Evolutionary conservation across 2,888 invertebrate species (phyloP).

Genomic region (Leistus spinibarbis): DNA sequence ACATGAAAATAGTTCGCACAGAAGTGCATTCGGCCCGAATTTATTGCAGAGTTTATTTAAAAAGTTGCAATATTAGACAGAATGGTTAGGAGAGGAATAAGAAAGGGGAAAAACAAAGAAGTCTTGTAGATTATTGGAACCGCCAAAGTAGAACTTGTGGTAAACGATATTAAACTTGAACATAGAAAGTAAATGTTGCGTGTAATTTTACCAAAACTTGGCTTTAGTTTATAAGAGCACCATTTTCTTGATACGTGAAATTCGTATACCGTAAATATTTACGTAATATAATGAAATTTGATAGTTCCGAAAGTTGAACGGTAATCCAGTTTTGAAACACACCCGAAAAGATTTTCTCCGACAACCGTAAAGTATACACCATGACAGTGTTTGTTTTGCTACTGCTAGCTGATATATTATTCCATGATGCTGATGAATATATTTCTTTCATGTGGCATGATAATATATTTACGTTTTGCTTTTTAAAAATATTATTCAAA

Average conservation of each 20-base stretch:
- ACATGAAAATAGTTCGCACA: slow-evolving; percentile 23
- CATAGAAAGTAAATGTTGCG: background rate
- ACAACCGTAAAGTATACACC: background rate
- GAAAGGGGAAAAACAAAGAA: too few species aligned
- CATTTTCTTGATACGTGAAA: background rate
- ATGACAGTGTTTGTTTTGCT: background rate
- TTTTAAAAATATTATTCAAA: slow-evolving; percentile 27
- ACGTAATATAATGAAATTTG: background rate
- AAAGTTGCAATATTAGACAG: slow-evolving; percentile 31
- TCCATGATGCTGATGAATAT: background rate
- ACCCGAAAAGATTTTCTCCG: background rate
- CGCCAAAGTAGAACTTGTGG: background rate
- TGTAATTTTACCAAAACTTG: background rate
- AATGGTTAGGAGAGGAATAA: background rate
- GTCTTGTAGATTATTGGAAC: background rate
- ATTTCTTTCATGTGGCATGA: background rate
- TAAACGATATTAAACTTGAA: background rate
- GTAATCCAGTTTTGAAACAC: background rate
- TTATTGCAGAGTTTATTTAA: slow-evolving; percentile 26
- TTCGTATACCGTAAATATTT: background rate
- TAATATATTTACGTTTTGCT: slow-evolving; percentile 9
- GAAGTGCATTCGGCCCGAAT: slow-evolving; percentile 20
- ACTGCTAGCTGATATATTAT: background rate
- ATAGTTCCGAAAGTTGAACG: background rate
- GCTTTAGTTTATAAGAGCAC: background rate